Evolutionary conservation across 2,888 invertebrate genomes (phyloP).

Genomic region (Melinopterus prodromus): DNA sequence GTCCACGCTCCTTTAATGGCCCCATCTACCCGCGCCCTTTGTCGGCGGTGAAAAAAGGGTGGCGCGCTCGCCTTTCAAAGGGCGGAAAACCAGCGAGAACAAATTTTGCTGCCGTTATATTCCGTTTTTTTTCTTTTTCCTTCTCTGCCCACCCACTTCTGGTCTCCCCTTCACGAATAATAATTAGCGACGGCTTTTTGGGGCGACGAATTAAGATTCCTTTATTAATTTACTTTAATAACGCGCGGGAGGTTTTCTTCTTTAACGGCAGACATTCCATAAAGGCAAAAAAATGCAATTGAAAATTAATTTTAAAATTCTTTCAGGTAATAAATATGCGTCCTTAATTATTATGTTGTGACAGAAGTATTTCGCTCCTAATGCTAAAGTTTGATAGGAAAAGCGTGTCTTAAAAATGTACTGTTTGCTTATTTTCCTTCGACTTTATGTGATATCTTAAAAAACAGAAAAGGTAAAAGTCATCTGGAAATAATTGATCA

Average conservation of each 20-base stretch:
- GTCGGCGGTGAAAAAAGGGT: slow-evolving; percentile 7
- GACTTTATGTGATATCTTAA: too few species aligned
- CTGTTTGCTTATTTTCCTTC: too few species aligned
- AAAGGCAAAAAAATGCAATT: too few species aligned
- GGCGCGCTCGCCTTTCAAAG: slow-evolving; percentile 7
- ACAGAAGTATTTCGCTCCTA: too few species aligned
- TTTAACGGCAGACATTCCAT: too few species aligned
- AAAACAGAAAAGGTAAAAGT: too few species aligned
- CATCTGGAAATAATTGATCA: too few species aligned
- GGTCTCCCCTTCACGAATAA: slow-evolving; percentile 19
- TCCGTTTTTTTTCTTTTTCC: slow-evolving; percentile 5
- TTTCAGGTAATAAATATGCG: too few species aligned
- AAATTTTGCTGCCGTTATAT: slow-evolving; percentile 21
- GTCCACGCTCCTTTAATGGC: slow-evolving; percentile 17
- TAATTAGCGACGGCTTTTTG: slow-evolving; percentile 24
- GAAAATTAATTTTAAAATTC: too few species aligned
- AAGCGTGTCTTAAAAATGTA: too few species aligned
- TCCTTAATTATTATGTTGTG: too few species aligned
- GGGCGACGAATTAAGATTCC: slow-evolving; percentile 17
- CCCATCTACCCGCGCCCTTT: not conserved
- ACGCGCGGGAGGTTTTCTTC: not conserved
- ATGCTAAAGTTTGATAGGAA: too few species aligned
- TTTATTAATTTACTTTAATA: slow-evolving; percentile 20
- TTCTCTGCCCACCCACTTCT: not conserved
- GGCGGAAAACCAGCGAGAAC: slow-evolving; percentile 17